Percentiles rank a stretch among this genome's conserved stretches.
These are phyloP conservation scores for Penelope pileata DNA, from an alignment of 2,113 vertebrate genomes.

Conservation along the genomic window DNA sequence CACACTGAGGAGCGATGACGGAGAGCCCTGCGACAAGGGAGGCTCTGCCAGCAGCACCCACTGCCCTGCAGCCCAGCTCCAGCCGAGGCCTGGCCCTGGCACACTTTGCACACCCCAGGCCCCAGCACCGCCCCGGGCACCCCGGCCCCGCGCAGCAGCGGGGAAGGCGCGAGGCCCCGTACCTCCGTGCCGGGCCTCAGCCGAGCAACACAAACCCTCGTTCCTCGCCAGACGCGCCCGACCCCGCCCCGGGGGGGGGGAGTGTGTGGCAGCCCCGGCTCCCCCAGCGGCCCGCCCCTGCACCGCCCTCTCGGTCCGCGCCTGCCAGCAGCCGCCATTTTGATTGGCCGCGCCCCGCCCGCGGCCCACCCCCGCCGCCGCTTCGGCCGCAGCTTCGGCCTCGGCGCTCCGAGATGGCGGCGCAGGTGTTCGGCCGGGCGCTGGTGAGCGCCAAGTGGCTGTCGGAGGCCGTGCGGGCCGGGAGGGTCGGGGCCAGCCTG, in stretches of 20 bases:
- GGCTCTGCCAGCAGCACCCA: not conserved
- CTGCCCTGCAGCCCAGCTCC: not conserved
- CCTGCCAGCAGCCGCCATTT: too few relatives aligned
- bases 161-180: not conserved
- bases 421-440: constrained; percentile 72
- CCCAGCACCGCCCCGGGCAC: not conserved
- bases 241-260: not conserved
- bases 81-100: not conserved
- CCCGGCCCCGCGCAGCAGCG: not conserved
- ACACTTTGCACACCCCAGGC: not conserved
- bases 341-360: not conserved
- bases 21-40: too few relatives aligned
- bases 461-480: constrained; percentile 77
- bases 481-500: constrained; percentile 74
- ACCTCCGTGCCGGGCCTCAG: not conserved
- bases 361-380: not conserved
- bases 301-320: too few relatives aligned
- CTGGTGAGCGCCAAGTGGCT: constrained; percentile 89
- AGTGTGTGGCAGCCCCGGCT: not conserved
- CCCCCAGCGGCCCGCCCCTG: too few relatives aligned
- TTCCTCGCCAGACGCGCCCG: not conserved
- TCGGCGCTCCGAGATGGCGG: constrained; percentile 56
- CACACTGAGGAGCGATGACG: fast-evolving
- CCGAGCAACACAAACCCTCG: not conserved
- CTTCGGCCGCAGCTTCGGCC: not conserved